Conservation (phyloP, 1,140 invertebrate genomes). For the Drosophila gunungcola region DNA sequence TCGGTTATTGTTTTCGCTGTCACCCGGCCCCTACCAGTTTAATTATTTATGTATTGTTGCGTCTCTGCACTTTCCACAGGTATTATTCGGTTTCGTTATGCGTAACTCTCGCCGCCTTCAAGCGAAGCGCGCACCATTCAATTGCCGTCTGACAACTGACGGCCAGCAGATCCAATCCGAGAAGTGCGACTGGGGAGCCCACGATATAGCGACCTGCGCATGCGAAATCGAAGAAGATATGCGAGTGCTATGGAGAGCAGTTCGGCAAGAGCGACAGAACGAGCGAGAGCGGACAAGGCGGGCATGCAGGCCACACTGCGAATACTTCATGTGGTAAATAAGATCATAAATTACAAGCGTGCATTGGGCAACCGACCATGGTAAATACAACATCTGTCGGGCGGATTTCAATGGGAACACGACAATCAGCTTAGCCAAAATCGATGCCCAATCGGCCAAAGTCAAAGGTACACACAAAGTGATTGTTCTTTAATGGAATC, state of each 20-base stretch:
- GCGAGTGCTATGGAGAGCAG: slow-evolving; percentile 6
- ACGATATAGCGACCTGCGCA: slow-evolving; percentile 59
- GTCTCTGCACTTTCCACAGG: slow-evolving; percentile 14
- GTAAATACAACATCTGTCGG: slow-evolving; percentile 30
- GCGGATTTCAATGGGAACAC: slow-evolving; percentile 5
- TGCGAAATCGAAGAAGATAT: slow-evolving; percentile 54
- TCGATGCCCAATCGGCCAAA: slow-evolving; percentile 13
- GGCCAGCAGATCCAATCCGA: slow-evolving; percentile 46
- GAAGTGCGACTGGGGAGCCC: slow-evolving; percentile 21
- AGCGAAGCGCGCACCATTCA: slow-evolving; percentile 70
- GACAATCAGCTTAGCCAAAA: slow-evolving; percentile 1
- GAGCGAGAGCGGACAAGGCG: not conserved
- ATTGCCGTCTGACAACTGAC: slow-evolving; percentile 68
- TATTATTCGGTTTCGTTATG: slow-evolving; percentile 24
- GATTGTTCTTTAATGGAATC: not conserved
- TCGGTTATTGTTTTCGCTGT: slow-evolving; percentile 16
- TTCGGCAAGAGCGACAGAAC: not conserved
- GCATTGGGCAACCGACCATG: slow-evolving; percentile 12
- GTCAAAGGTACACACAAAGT: not conserved
- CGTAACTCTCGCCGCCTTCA: slow-evolving; percentile 51
- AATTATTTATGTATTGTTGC: slow-evolving; percentile 30
- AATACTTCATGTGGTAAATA: slow-evolving; percentile 41
- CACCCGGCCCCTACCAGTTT: slow-evolving; percentile 9
- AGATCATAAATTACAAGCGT: slow-evolving; percentile 46
- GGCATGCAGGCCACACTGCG: slow-evolving; percentile 21